Evolutionary conservation across 2,888 invertebrate genomes (phyloP), one percentile per base, ranked within the genome.

Genomic region (Lasioglossum lativentre): DNA sequence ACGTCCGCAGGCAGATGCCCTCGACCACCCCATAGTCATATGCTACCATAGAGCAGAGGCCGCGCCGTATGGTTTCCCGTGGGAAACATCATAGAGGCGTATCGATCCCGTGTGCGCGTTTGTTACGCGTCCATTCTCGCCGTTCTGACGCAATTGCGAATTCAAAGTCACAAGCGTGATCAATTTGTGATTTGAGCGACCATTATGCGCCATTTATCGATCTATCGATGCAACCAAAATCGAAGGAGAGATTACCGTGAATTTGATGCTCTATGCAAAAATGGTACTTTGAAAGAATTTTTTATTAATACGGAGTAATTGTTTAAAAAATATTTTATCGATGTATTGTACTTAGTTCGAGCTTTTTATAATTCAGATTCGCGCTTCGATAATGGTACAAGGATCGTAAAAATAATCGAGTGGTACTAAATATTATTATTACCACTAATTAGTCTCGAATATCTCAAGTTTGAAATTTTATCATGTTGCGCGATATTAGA

Each of bases 21-120:
- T 80, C 80, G 86, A 78, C 86, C 78, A 88, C 87, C 88, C 88
- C 83, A 85, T 87, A 85, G 85, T 86, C 85, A 81, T 83, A 81
- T 85, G 83, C 82, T 68, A 52, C 80, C 88, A 80, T 87, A 83
- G 83, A 87, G 81, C 78, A 86, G 77, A 80, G 82, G 83, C 80
- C 73, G 87, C 89, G 89, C 90, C 89, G 90, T 91, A 90, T 90
- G 93, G 92, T 92, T 94, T 94, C 94, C 93, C 94, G 94, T 94
- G 94, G 94, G 94, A 95, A 95, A 90, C 89, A 92, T 88, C 86
- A 86, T 88, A 78, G 80, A 78, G 85, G 80, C 89, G 92, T 92
- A 92, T 94, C 93, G 92, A 88, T 87, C 83, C 75, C 38, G 47
- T 70, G 70, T 78, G 78, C 66, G 66, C 19, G 59, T 86, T 79